phyloP scores from a whole-genome alignment of 1,140 invertebrate genomes.

The Pachypsylla venusta region DNA sequence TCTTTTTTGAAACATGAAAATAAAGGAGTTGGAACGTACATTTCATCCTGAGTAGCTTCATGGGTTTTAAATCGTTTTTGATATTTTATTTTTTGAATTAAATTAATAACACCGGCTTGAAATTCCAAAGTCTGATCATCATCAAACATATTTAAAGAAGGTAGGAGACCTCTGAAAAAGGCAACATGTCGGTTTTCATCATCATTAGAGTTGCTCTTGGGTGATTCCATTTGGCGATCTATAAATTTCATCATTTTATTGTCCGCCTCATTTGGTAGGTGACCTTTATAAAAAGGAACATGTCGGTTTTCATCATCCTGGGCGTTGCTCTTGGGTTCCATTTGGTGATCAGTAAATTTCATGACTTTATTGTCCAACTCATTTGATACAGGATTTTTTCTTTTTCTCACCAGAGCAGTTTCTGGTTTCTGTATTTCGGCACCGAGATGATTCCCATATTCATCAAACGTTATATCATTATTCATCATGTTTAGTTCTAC shows the following conservation, averaged over 20 bases:
- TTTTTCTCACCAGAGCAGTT: background rate
- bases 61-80: background rate
- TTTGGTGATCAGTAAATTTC: background rate
- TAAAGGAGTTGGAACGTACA: conserved; percentile 2
- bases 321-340: background rate
- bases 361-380: background rate
- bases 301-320: background rate
- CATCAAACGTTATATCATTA: background rate
- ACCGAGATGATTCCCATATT: background rate
- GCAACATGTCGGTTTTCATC: background rate
- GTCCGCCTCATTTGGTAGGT: too few species aligned
- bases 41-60: background rate
- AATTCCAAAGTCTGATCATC: background rate
- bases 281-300: conserved; percentile 2
- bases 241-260: too few species aligned
- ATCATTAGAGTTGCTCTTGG: background rate
- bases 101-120: background rate
- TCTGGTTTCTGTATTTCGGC: background rate
- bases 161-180: background rate
- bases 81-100: background rate
- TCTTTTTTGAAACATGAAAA: too few species aligned
- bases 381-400: background rate
- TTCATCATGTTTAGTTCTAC: background rate
- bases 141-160: conserved; percentile 6
- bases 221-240: background rate